Evolutionary conservation across 1,140 invertebrate species (phyloP).

Genomic region (Cyrtorhinus lividipennis): DNA sequence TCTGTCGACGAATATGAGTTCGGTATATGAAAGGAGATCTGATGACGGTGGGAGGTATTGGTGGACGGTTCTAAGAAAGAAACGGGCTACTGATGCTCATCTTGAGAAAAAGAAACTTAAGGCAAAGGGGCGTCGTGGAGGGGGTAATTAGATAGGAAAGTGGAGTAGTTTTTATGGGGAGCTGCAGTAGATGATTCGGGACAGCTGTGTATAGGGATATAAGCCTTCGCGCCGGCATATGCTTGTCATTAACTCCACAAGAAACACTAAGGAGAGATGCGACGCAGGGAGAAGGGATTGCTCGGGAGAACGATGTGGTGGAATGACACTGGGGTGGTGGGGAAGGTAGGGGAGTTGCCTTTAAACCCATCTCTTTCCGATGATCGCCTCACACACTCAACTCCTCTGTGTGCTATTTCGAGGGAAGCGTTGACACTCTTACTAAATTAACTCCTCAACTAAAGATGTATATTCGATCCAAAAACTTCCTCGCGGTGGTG

Average conservation of each 20-base stretch:
- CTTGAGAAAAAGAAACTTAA: too few species aligned
- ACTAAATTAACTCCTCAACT: conserved; percentile 7
- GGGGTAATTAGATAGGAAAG: conserved; percentile 8
- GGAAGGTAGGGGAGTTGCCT: background rate
- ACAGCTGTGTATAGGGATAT: conserved; percentile 3
- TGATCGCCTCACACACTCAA: conserved; percentile 4
- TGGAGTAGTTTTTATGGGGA: conserved; percentile 5
- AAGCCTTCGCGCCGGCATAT: background rate
- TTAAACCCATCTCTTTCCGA: conserved; percentile 9
- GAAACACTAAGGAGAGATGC: background rate
- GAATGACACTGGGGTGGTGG: too few species aligned
- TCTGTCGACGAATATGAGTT: too few species aligned
- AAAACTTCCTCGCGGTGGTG: background rate
- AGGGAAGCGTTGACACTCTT: conserved; percentile 6
- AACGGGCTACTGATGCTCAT: background rate
- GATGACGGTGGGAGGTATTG: background rate
- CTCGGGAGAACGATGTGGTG: too few species aligned
- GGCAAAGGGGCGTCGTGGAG: background rate
- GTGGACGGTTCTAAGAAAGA: background rate
- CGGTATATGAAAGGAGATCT: too few species aligned
- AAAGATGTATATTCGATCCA: conserved; percentile 8
- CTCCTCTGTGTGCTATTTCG: conserved; percentile 5
- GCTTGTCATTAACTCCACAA: conserved; percentile 6
- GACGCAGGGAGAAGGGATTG: too few species aligned
- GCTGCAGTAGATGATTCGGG: conserved; percentile 8